A percentile compares a stretch with the other conserved stretches of the same genome.
Conservation (phyloP, 2,113 vertebrate genomes). For the Passer montanus region DNA sequence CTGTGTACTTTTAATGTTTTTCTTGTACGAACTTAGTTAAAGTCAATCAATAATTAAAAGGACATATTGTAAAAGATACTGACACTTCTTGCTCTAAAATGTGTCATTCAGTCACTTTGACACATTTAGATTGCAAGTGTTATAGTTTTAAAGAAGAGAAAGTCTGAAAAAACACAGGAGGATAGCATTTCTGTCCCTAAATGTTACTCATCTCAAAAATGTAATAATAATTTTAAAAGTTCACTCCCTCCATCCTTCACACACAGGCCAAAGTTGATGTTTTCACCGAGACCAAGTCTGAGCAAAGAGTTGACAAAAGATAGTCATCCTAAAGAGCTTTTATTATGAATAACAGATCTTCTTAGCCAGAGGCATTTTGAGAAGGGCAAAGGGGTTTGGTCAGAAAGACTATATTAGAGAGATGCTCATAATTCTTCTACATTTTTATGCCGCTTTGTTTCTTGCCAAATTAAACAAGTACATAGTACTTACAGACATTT, state of each 20-base stretch:
- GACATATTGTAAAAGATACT: background rate
- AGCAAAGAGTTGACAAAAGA: background rate
- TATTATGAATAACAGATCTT: background rate
- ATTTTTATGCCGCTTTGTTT: background rate
- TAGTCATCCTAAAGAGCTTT: conserved; percentile 3
- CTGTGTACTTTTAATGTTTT: background rate
- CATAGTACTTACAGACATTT: background rate
- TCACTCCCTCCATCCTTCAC: background rate
- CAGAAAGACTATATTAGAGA: background rate
- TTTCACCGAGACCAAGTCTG: background rate
- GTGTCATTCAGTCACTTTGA: background rate
- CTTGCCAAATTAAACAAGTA: background rate
- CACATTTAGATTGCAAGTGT: background rate
- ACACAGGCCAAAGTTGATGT: background rate
- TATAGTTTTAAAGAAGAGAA: background rate
- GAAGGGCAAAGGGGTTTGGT: background rate
- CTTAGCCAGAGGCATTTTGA: conserved; percentile 29
- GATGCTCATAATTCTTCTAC: background rate
- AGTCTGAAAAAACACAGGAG: background rate
- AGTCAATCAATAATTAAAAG: background rate
- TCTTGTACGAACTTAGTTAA: background rate
- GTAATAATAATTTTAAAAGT: background rate
- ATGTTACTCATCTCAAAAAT: background rate
- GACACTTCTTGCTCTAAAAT: background rate
- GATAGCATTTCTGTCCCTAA: background rate